Conservation (phyloP, 1,140 invertebrate species). For the Aricia agestis region DNA sequence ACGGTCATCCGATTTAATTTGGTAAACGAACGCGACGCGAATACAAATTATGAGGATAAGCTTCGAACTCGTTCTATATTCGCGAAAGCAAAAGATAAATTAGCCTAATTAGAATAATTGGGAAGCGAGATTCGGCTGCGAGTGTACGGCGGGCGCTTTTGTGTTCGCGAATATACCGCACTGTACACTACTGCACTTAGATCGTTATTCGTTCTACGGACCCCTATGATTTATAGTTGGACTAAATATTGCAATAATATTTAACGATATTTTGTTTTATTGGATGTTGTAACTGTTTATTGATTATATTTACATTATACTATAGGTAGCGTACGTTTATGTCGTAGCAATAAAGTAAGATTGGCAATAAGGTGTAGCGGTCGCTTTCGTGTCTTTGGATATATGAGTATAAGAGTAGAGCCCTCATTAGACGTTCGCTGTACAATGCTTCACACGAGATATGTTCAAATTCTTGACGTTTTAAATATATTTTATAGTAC, state of each 20-base stretch:
- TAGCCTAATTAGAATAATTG: constrained; percentile 15
- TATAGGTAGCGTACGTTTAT: constrained; percentile 61
- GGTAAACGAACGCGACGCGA: constrained; percentile 33
- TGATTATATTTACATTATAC: constrained; percentile 69
- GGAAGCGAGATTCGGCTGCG: background rate
- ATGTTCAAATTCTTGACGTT: constrained; percentile 67
- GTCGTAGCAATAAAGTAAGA: constrained; percentile 74
- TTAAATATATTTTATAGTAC: constrained; percentile 63
- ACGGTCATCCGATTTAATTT: constrained; percentile 59
- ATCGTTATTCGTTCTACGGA: constrained; percentile 38
- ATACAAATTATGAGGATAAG: constrained; percentile 24
- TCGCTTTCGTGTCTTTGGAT: constrained; percentile 66
- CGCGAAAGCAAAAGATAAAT: constrained; percentile 13
- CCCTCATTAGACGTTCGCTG: constrained; percentile 50
- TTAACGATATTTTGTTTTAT: constrained; percentile 68
- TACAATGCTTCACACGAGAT: constrained; percentile 66
- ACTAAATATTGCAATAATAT: constrained; percentile 68
- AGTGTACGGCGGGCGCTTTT: background rate
- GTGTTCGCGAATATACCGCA: constrained; percentile 32
- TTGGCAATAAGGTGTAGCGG: constrained; percentile 71
- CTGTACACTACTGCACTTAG: constrained; percentile 52
- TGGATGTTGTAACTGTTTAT: constrained; percentile 67
- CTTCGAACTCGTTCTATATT: constrained; percentile 19
- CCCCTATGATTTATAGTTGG: constrained; percentile 57
- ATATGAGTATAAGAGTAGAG: constrained; percentile 49